Percentiles rank a stretch among this genome's conserved stretches.
phyloP scores from a whole-genome alignment of 2,113 vertebrate genomes.

The Telmatochromis brichardi region DNA sequence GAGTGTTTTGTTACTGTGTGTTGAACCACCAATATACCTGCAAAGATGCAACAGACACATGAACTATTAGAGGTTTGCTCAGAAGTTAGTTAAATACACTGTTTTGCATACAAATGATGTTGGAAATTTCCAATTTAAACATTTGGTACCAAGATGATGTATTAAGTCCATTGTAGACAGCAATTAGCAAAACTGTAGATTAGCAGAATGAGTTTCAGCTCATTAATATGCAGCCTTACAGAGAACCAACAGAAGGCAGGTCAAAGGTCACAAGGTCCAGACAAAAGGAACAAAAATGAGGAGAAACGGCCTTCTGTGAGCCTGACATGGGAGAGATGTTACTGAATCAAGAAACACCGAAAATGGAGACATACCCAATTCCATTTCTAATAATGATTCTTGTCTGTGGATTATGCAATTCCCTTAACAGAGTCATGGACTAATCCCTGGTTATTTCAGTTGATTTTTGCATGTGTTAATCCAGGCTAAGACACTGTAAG shows the following conservation, averaged over 20 bases:
- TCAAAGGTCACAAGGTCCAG: background rate
- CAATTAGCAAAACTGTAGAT: background rate
- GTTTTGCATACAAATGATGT: background rate
- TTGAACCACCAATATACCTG: background rate
- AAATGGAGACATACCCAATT: background rate
- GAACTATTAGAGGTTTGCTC: background rate
- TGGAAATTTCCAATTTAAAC: background rate
- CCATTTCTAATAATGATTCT: background rate
- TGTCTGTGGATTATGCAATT: slow-evolving; percentile 48
- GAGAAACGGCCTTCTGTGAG: background rate
- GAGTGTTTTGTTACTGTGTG: background rate
- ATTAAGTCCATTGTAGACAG: background rate
- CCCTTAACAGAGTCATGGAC: slow-evolving; percentile 38
- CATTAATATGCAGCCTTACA: background rate
- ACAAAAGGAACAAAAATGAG: background rate
- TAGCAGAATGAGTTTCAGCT: background rate
- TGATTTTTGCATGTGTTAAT: slow-evolving; percentile 62
- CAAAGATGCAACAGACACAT: background rate
- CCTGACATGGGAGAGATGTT: background rate
- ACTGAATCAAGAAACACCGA: background rate
- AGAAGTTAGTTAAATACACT: background rate
- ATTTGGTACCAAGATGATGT: background rate
- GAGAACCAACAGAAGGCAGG: background rate
- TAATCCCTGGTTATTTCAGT: slow-evolving; percentile 59
- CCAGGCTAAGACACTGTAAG: slow-evolving; percentile 57